Conservation (phyloP, 2,797 vertebrate genomes). For the Etheostoma perlongum region DNA sequence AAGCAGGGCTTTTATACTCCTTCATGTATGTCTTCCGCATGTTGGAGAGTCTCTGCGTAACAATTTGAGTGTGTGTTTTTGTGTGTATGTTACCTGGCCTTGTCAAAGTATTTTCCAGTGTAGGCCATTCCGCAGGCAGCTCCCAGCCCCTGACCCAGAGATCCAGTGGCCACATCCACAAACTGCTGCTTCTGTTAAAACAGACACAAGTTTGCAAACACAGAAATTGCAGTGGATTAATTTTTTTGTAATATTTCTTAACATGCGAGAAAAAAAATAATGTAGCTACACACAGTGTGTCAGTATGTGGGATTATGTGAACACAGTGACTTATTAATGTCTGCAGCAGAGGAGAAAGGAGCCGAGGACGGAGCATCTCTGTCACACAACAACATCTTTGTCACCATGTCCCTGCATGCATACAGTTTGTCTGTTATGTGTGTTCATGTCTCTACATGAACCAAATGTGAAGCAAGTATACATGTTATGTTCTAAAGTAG, state of each 20-base stretch:
- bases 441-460: constrained; percentile 13
- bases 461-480: not conserved
- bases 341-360: constrained; percentile 38
- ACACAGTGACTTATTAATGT: constrained; percentile 36
- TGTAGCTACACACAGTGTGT: not conserved
- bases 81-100: constrained; percentile 89
- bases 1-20: not conserved
- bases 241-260: not conserved
- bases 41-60: not conserved
- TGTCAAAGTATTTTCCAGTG: constrained; percentile 96
- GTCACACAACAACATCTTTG: constrained; percentile 52
- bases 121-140: constrained; percentile 97
- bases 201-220: constrained; percentile 1
- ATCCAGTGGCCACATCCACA: constrained; percentile 96
- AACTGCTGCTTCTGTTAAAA: constrained; percentile 92
- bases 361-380: constrained; percentile 36
- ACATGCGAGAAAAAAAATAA: constrained; percentile 8
- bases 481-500: not conserved
- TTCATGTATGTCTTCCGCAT: not conserved
- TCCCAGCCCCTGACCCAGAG: constrained; percentile 94
- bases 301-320: constrained; percentile 22
- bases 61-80: not conserved
- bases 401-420: constrained; percentile 12
- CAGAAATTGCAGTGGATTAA: constrained; percentile 21
- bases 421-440: constrained; percentile 11